Percentiles rank a stretch among this genome's conserved stretches.
Conservation (phyloP, 2,113 vertebrate species). For the Rhinopomastus cyanomelas region DNA sequence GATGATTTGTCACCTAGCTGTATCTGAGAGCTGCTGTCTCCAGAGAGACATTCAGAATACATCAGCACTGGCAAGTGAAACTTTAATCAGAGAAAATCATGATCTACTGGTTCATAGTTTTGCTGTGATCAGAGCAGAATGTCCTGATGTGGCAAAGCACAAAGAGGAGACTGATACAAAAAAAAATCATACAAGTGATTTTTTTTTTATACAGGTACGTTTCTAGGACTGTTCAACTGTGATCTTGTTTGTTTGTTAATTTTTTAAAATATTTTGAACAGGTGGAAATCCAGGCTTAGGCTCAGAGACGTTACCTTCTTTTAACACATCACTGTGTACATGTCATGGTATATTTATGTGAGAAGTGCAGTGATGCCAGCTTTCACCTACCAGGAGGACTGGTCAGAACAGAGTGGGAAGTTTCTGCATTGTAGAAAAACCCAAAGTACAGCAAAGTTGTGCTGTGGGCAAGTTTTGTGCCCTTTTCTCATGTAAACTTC, state of each 20-base stretch:
- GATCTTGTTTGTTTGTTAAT: background rate
- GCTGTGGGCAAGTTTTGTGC: background rate
- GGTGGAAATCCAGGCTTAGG: background rate
- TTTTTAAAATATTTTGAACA: background rate
- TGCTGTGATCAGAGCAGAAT: background rate
- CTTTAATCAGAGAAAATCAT: background rate
- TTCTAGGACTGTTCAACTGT: background rate
- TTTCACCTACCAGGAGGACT: background rate
- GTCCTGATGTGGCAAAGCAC: background rate
- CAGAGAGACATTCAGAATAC: background rate
- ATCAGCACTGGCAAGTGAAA: background rate
- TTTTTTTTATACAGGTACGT: background rate
- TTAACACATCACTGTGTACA: background rate
- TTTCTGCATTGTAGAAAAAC: background rate
- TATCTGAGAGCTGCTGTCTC: background rate
- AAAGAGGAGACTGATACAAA: background rate
- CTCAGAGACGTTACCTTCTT: background rate
- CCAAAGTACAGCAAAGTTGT: background rate
- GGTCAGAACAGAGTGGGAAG: background rate
- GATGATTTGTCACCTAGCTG: background rate
- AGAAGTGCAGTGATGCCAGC: background rate
- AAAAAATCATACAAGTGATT: accelerated
- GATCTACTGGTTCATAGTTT: background rate
- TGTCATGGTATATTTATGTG: accelerated
- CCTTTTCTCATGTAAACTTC: background rate